Evolutionary conservation across 2,888 invertebrate genomes (phyloP).

Genomic region (Prionchulus punctatus): DNA sequence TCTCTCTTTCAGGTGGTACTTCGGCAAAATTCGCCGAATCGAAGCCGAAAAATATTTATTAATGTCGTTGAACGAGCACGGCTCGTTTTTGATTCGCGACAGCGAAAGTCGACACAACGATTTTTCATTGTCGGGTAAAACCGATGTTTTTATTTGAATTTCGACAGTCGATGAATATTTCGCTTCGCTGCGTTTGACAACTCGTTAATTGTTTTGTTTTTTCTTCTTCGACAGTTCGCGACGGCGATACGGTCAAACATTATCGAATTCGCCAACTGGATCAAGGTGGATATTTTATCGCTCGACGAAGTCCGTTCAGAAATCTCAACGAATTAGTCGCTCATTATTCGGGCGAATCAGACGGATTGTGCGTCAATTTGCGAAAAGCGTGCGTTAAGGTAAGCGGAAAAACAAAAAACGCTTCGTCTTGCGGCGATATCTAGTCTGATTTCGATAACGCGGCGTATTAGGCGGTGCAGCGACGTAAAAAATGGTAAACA

Average conservation of each 20-base stretch:
- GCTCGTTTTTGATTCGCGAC: constrained; percentile 93
- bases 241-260: constrained; percentile 97
- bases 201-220: constrained; percentile 1
- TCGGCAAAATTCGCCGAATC: constrained; percentile 95
- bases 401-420: too few species aligned
- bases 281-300: constrained; percentile 96
- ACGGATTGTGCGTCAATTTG: constrained; percentile 92
- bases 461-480: too few species aligned
- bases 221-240: constrained; percentile 56
- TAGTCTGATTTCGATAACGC: too few species aligned
- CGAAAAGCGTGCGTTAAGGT: constrained; percentile 86
- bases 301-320: constrained; percentile 86
- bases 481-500: too few species aligned
- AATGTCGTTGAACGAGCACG: constrained; percentile 91
- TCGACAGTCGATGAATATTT: too few species aligned
- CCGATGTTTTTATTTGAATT: too few species aligned
- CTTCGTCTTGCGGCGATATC: too few species aligned
- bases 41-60: constrained; percentile 97
- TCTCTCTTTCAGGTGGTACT: constrained; percentile 95
- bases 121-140: constrained; percentile 82
- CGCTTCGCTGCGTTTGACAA: too few species aligned
- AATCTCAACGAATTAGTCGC: constrained; percentile 91
- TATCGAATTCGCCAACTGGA: constrained; percentile 95
- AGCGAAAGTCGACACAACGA: constrained; percentile 97
- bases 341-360: constrained; percentile 91